Evolutionary conservation across 2,888 invertebrate genomes (phyloP).

Genomic region (Phasia obesa): DNA sequence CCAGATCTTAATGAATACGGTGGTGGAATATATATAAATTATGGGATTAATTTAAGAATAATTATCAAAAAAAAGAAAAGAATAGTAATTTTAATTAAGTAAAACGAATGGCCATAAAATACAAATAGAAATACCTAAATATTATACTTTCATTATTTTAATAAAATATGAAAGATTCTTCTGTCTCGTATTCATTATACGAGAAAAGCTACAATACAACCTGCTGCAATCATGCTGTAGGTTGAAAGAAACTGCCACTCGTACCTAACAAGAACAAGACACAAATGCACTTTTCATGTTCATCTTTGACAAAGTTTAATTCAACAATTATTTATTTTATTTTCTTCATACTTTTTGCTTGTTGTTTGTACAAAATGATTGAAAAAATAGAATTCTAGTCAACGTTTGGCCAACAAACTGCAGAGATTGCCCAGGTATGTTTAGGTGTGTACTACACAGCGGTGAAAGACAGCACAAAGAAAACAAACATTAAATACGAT

Average conservation of each 20-base stretch:
- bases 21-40: no score
- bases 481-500: not conserved
- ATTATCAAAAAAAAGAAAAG: no score
- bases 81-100: no score
- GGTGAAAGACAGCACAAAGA: not conserved
- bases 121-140: no score
- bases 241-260: not conserved
- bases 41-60: no score
- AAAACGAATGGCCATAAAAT: no score
- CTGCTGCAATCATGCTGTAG: conserved; percentile 14
- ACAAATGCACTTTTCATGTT: conserved; percentile 64
- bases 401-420: conserved; percentile 10
- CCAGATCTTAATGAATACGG: no score
- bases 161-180: not conserved
- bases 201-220: not conserved
- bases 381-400: not conserved
- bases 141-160: no score
- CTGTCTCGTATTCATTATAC: not conserved
- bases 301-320: conserved; percentile 41
- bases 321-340: conserved; percentile 42
- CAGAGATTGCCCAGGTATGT: not conserved
- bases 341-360: not conserved
- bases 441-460: not conserved
- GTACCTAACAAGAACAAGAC: not conserved
- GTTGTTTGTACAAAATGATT: conserved; percentile 3